Conservation (phyloP, 2,888 invertebrate species). For the Hipparchia sbordonii region DNA sequence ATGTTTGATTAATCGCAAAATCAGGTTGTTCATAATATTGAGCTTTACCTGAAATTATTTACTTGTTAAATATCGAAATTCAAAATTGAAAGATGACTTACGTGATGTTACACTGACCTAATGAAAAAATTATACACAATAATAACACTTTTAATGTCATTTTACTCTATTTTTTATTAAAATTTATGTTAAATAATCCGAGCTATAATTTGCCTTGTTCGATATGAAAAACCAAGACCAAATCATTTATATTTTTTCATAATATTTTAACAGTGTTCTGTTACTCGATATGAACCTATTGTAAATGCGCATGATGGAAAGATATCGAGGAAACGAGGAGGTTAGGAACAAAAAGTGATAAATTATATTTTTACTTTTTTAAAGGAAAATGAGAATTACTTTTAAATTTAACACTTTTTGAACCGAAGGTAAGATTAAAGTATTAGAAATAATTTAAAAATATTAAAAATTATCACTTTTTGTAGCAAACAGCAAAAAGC, state of each 20-base stretch:
- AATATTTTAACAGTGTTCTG: constrained; percentile 54
- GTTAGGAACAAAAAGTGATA: too few species aligned
- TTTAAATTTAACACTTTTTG: too few species aligned
- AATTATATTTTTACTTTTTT: too few species aligned
- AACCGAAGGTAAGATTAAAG: too few species aligned
- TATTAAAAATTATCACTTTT: too few species aligned
- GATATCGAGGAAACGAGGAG: constrained; percentile 63
- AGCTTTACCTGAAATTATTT: constrained; percentile 18
- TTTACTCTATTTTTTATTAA: not conserved
- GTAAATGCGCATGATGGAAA: constrained; percentile 65
- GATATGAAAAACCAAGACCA: constrained; percentile 9
- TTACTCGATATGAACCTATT: constrained; percentile 68
- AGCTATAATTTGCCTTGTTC: constrained; percentile 33
- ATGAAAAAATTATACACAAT: not conserved
- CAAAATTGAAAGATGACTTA: not conserved
- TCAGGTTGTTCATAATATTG: constrained; percentile 1
- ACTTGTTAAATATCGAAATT: not conserved
- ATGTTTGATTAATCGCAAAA: not conserved
- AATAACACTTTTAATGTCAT: constrained; percentile 39
- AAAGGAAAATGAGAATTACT: too few species aligned
- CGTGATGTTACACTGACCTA: constrained; percentile 16
- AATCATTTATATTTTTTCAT: constrained; percentile 43
- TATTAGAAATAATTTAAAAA: too few species aligned
- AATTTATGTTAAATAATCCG: not conserved
- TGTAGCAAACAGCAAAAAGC: too few species aligned